A percentile compares a stretch with the other conserved stretches of the same genome.
These are phyloP conservation scores for Proales similis DNA, from an alignment of 1,140 invertebrate genomes.

Conservation along the genomic window DNA sequence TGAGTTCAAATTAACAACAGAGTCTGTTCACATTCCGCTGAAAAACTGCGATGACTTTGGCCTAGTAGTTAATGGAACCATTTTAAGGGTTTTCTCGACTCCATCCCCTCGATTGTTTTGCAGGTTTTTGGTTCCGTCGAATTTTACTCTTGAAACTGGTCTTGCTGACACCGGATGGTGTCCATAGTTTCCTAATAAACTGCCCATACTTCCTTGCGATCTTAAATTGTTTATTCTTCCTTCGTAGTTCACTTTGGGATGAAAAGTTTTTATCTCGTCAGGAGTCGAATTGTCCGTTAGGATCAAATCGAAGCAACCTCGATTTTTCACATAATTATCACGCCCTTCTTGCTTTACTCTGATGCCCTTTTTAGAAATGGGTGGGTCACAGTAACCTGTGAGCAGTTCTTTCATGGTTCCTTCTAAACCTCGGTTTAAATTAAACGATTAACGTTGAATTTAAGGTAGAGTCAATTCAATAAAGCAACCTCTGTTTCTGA, in stretches of 20 bases:
- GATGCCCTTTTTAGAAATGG: conserved; percentile 11
- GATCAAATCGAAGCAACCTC: conserved; percentile 17
- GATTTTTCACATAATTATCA: conserved; percentile 32
- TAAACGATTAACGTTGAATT: not conserved
- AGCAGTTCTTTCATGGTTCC: conserved; percentile 32
- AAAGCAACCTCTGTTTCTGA: conserved; percentile 27
- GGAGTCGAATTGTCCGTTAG: not conserved
- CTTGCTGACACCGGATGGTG: conserved; percentile 10
- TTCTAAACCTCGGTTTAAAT: not conserved
- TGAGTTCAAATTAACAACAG: too few species aligned
- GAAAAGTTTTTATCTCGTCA: not conserved
- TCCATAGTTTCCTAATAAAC: conserved; percentile 21
- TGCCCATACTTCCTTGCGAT: conserved; percentile 23
- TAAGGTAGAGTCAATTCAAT: not conserved
- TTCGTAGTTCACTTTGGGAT: conserved; percentile 28
- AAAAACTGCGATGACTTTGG: conserved; percentile 28
- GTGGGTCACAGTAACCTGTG: conserved; percentile 3
- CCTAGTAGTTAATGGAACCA: conserved; percentile 20
- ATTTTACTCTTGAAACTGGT: conserved; percentile 34
- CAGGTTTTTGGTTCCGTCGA: conserved; percentile 14
- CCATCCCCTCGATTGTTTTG: conserved; percentile 26
- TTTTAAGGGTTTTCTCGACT: conserved; percentile 5
- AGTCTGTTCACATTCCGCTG: too few species aligned
- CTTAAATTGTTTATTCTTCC: conserved; percentile 31
- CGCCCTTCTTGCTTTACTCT: conserved; percentile 18